A percentile compares a stretch with the other conserved stretches of the same genome.
Conservation (phyloP, 2,888 invertebrate genomes). For the Eulithis prunata region DNA sequence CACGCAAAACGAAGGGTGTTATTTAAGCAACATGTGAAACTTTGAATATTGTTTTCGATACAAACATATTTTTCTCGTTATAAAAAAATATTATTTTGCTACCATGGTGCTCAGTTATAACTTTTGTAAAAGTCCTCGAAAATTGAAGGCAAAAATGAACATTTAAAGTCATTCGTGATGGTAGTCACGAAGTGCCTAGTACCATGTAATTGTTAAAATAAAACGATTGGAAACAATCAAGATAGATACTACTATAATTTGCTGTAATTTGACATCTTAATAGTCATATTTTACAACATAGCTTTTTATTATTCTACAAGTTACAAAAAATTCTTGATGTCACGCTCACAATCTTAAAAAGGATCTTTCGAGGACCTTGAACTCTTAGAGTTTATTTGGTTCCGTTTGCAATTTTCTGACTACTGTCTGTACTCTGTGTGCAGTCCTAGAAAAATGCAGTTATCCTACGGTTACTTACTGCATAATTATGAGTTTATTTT, state of each 20-base stretch:
- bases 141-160: background rate
- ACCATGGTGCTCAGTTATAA: background rate
- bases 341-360: conserved; percentile 36
- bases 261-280: conserved; percentile 8
- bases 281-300: conserved; percentile 18
- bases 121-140: background rate
- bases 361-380: conserved; percentile 28
- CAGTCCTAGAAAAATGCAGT: too few species aligned
- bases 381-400: conserved; percentile 11
- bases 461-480: too few species aligned
- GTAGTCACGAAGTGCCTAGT: background rate
- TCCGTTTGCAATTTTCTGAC: conserved; percentile 33
- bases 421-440: background rate
- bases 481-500: too few species aligned
- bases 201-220: conserved; percentile 10
- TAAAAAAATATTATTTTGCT: too few species aligned
- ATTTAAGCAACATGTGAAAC: too few species aligned
- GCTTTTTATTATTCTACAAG: conserved; percentile 30
- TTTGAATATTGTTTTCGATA: too few species aligned
- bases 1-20: background rate
- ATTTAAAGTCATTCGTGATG: background rate
- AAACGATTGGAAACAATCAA: conserved; percentile 19
- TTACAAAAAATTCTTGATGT: conserved; percentile 29
- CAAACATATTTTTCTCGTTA: too few species aligned
- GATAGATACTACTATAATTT: background rate